Conservation (phyloP, 1,140 invertebrate genomes). For the Hormaphis cornu region DNA sequence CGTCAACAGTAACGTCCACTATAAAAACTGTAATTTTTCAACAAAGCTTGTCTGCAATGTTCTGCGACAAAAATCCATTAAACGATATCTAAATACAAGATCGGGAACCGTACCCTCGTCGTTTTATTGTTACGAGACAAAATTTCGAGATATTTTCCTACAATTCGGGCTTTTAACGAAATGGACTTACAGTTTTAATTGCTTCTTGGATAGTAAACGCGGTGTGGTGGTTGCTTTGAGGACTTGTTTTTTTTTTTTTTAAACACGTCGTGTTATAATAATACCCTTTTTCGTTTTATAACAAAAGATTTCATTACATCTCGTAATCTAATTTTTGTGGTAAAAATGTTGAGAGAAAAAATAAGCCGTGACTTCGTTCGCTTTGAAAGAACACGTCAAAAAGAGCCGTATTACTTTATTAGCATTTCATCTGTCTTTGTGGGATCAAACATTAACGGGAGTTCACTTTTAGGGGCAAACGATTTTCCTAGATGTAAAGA, state of each 20-base stretch:
- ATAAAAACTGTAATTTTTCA: neutral
- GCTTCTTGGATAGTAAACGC: neutral
- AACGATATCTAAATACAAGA: neutral
- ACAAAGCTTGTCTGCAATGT: neutral
- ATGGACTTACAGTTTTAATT: neutral
- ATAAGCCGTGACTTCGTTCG: neutral
- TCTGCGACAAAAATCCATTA: neutral
- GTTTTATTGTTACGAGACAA: neutral
- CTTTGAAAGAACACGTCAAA: neutral
- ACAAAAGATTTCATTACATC: neutral
- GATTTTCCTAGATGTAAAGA: too few species aligned
- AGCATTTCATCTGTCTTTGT: neutral
- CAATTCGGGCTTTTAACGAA: too few species aligned
- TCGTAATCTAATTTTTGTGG: neutral
- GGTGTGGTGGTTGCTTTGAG: too few species aligned
- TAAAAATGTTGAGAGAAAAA: neutral
- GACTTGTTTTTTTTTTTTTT: neutral
- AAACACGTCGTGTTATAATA: neutral
- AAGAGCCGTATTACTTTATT: constrained; percentile 21
- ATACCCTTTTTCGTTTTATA: neutral
- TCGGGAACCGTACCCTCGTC: neutral
- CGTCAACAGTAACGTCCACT: neutral
- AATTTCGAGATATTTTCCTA: neutral
- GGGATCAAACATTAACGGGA: neutral
- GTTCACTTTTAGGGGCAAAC: neutral